phyloP scores from a whole-genome alignment of 2,888 invertebrate genomes.

The Noctua fimbriata region DNA sequence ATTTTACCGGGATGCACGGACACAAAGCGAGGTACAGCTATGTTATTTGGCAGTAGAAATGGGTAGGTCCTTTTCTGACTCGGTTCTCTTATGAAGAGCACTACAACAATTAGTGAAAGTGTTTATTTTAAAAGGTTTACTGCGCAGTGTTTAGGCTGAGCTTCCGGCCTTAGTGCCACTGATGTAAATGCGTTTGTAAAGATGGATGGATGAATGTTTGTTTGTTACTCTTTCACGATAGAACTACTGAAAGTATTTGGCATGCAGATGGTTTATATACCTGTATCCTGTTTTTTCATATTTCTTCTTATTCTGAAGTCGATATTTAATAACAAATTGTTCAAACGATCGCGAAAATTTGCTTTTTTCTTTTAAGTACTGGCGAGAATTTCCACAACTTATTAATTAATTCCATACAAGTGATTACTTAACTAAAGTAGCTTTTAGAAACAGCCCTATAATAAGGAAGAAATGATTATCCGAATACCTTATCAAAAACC shows the following conservation, averaged over 20 bases:
- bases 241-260: no score
- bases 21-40: neutral
- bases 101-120: neutral
- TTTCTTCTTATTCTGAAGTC: neutral
- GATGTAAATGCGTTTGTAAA: no score
- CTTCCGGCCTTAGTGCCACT: neutral
- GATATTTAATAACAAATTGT: neutral
- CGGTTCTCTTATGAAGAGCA: neutral
- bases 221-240: neutral
- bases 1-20: neutral
- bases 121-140: neutral
- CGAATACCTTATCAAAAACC: conserved; percentile 1
- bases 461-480: neutral
- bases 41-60: neutral
- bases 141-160: no score
- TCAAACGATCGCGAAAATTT: neutral
- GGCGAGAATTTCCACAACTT: neutral
- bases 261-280: no score
- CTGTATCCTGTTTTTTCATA: neutral
- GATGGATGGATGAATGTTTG: neutral
- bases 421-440: neutral
- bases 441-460: neutral
- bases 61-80: no score
- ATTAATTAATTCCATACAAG: neutral
- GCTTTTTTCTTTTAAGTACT: no score